A percentile compares a stretch with the other conserved stretches of the same genome.
Evolutionary conservation across 2,888 invertebrate genomes (phyloP).

Genomic region (Sinohyriopsis cumingii): DNA sequence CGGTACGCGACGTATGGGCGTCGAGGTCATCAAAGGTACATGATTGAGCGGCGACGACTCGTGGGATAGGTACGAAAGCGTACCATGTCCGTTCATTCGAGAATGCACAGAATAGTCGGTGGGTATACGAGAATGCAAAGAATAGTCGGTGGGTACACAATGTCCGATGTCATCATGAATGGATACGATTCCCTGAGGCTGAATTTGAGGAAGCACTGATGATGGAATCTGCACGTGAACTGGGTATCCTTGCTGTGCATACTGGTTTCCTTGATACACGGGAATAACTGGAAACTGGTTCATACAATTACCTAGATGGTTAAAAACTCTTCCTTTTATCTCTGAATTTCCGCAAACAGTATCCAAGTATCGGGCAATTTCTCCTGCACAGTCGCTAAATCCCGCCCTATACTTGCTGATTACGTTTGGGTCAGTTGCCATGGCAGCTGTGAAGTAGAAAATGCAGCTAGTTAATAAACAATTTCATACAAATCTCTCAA

Average conservation of each 20-base stretch:
- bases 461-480: neutral
- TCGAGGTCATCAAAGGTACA: too few species aligned
- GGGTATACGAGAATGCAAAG: too few species aligned
- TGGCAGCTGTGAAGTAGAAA: slow-evolving; percentile 32
- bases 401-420: slow-evolving; percentile 43
- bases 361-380: slow-evolving; percentile 49
- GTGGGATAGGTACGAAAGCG: too few species aligned
- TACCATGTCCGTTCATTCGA: too few species aligned
- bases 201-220: too few species aligned
- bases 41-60: too few species aligned
- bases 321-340: slow-evolving; percentile 41
- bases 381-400: slow-evolving; percentile 52
- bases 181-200: too few species aligned
- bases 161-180: too few species aligned
- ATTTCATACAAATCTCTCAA: too few species aligned
- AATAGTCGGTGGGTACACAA: too few species aligned
- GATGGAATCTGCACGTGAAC: slow-evolving; percentile 20
- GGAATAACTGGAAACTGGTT: slow-evolving; percentile 40
- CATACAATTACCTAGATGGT: slow-evolving; percentile 43
- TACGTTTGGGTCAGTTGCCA: slow-evolving; percentile 46
- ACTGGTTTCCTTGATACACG: slow-evolving; percentile 26
- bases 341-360: slow-evolving; percentile 42
- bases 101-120: too few species aligned
- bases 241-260: slow-evolving; percentile 12
- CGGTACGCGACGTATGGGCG: slow-evolving; percentile 22